Conservation (phyloP, 2,113 vertebrate species). For the Sylvietta virens region DNA sequence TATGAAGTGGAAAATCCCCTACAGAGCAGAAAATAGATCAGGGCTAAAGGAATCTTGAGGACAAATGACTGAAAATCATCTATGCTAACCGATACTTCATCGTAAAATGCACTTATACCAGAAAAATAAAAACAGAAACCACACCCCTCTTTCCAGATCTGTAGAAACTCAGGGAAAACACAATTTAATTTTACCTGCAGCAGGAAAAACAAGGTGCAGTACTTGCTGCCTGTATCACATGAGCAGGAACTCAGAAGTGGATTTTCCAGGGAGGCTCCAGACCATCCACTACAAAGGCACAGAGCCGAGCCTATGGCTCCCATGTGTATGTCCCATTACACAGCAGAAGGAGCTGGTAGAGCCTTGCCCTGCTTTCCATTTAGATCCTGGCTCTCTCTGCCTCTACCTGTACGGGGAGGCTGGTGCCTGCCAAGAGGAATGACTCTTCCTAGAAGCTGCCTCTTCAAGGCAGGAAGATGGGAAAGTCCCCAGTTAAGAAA, state of each 20-base stretch:
- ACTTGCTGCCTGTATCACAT: not conserved
- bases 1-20: not conserved
- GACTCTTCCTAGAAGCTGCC: not conserved
- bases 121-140: not conserved
- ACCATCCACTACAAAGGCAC: rapidly evolving
- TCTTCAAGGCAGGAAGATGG: not conserved
- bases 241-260: not conserved
- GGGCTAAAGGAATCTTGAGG: not conserved
- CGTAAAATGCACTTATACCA: rapidly evolving
- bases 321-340: not conserved
- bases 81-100: not conserved
- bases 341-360: not conserved
- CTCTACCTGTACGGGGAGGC: not conserved
- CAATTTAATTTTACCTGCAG: not conserved
- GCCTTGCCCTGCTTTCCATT: not conserved
- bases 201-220: not conserved
- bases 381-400: not conserved
- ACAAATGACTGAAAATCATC: not conserved
- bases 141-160: not conserved
- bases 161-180: not conserved
- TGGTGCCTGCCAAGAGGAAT: not conserved
- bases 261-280: not conserved
- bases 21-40: not conserved
- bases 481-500: not conserved
- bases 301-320: not conserved